Evolutionary conservation across 2,888 invertebrate genomes (phyloP).

Genomic region (Ashinkailepas kermadecensis): DNA sequence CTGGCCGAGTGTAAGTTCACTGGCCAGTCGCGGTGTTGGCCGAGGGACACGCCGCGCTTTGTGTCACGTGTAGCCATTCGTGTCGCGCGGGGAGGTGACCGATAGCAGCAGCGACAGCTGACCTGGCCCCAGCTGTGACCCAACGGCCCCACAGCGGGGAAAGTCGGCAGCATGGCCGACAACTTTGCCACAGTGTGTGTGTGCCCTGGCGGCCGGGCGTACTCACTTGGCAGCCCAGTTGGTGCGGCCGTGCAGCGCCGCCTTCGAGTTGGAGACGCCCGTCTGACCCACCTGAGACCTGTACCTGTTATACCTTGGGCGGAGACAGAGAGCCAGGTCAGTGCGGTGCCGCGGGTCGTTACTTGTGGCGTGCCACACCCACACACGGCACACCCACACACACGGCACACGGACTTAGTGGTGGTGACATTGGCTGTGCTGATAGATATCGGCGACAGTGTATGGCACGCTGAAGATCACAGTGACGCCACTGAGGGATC

Average conservation of each 20-base stretch:
- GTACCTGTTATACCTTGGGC: conserved; percentile 14
- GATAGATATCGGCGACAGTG: not conserved
- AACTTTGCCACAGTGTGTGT: too few relatives aligned
- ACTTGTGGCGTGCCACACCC: not conserved
- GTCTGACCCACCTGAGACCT: conserved; percentile 7
- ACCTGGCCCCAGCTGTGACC: too few relatives aligned
- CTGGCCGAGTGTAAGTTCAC: too few relatives aligned
- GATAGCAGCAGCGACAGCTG: too few relatives aligned
- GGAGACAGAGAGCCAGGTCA: not conserved
- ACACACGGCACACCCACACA: not conserved
- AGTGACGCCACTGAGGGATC: not conserved
- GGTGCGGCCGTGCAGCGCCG: conserved; percentile 52
- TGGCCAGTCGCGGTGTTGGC: too few relatives aligned
- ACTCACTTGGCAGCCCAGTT: conserved; percentile 75
- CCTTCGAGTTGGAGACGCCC: conserved; percentile 40
- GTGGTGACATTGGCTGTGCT: too few relatives aligned
- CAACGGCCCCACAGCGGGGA: too few relatives aligned
- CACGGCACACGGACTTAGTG: too few relatives aligned
- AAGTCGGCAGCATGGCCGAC: too few relatives aligned
- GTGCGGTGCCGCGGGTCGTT: not conserved
- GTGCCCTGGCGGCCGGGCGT: not conserved
- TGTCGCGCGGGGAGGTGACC: too few relatives aligned
- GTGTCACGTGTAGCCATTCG: too few relatives aligned
- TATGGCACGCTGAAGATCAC: not conserved
- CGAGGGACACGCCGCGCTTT: too few relatives aligned